Evolutionary conservation across 2,113 vertebrate species (phyloP).

Genomic region (Tonatia bakeri): DNA sequence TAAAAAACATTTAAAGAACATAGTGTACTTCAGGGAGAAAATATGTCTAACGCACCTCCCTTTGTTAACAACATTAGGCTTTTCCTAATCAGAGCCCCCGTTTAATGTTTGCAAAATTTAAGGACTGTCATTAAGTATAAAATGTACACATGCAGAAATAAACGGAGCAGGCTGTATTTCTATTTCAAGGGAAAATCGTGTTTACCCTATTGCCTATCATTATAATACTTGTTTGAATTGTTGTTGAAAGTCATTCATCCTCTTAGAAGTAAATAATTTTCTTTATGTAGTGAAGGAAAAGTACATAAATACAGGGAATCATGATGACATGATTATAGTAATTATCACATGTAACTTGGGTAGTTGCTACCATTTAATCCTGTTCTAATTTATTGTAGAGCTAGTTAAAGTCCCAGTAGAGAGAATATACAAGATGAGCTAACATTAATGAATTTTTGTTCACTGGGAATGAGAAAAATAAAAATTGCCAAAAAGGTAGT

Average conservation of each 20-base stretch:
- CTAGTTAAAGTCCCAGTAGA: neutral
- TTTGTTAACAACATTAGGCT: neutral
- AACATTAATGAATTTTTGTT: neutral
- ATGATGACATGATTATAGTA: conserved; percentile 44
- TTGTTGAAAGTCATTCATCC: conserved; percentile 32
- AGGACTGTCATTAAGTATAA: conserved; percentile 12
- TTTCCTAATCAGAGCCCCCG: neutral
- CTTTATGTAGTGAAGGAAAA: conserved; percentile 47
- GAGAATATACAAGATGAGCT: neutral
- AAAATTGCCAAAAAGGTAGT: too few relatives aligned
- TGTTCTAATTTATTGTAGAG: conserved; percentile 31
- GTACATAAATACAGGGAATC: conserved; percentile 6
- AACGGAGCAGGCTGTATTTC: neutral
- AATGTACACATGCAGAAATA: neutral
- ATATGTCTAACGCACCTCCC: neutral
- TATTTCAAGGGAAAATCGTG: neutral
- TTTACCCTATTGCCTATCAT: conserved; percentile 32
- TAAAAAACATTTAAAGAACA: neutral
- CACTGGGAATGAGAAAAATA: neutral
- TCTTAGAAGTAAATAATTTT: conserved; percentile 50
- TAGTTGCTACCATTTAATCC: conserved; percentile 40
- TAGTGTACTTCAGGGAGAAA: neutral
- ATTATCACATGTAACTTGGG: neutral
- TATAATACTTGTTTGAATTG: neutral
- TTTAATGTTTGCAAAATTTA: neutral